These are phyloP conservation scores for Scleropages formosus DNA, from an alignment of 2,797 vertebrate genomes.

Conservation along the genomic window DNA sequence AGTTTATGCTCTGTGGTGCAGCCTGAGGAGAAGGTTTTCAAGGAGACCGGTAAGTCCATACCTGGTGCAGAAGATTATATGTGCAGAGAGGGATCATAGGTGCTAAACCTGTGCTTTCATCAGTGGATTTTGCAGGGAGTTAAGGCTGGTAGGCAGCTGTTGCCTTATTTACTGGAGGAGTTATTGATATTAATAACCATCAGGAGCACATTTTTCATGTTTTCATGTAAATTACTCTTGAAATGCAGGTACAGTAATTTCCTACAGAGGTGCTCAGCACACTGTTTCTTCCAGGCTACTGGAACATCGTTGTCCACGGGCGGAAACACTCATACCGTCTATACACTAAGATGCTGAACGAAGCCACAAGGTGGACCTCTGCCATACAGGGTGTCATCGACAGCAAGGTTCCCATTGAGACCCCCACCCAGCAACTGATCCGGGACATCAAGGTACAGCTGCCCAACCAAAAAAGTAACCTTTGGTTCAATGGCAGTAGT, in stretches of 20 bases:
- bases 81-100: too few species aligned
- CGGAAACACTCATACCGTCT: constrained; percentile 88
- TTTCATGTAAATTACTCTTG: too few species aligned
- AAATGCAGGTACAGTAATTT: background rate
- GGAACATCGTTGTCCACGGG: constrained; percentile 86
- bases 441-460: constrained; percentile 84
- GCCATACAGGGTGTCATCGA: constrained; percentile 88
- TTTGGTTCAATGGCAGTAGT: too few species aligned
- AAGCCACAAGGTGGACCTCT: constrained; percentile 88
- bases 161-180: too few species aligned
- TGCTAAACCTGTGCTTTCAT: too few species aligned
- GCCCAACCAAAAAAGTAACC: background rate
- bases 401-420: constrained; percentile 88
- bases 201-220: too few species aligned
- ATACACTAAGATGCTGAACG: constrained; percentile 86
- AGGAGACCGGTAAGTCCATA: constrained; percentile 78
- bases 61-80: background rate
- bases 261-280: background rate
- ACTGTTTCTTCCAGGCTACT: constrained; percentile 72
- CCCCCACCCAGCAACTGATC: constrained; percentile 89
- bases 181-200: too few species aligned
- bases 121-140: too few species aligned
- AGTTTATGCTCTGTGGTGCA: constrained; percentile 87
- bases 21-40: constrained; percentile 84
- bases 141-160: too few species aligned